Evolutionary conservation across 2,797 vertebrate species (phyloP).

Genomic region (Emydoidea blandingii): DNA sequence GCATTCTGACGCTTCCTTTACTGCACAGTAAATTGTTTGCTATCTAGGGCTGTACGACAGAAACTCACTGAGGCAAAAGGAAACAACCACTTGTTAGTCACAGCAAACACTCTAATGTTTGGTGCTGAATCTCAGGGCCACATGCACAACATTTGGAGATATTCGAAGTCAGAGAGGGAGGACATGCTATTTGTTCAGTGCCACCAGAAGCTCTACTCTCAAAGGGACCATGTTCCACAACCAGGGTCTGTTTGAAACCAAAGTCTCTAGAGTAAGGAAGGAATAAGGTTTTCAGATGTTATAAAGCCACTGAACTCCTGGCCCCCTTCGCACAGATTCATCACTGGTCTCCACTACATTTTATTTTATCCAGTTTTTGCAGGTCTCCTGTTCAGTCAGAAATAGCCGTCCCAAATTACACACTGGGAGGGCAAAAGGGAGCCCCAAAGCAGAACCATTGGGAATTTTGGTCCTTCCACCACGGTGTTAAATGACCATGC

Average conservation of each 20-base stretch:
- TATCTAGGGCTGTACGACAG: background rate
- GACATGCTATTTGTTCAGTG: background rate
- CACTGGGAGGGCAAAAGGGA: background rate
- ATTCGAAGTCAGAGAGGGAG: background rate
- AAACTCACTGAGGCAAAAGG: background rate
- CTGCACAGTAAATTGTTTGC: background rate
- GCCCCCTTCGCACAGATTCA: background rate
- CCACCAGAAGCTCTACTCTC: background rate
- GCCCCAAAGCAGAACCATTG: background rate
- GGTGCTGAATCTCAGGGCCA: background rate
- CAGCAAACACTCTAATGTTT: background rate
- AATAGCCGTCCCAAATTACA: background rate
- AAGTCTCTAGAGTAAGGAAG: background rate
- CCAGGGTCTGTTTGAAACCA: background rate
- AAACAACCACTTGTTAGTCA: background rate
- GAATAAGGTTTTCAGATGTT: background rate
- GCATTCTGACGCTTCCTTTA: background rate
- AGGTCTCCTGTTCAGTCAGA: constrained; percentile 19
- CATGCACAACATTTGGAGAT: background rate
- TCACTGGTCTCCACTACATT: background rate
- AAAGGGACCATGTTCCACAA: background rate
- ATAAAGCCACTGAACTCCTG: background rate
- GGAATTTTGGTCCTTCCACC: constrained; percentile 21
- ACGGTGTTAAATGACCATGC: constrained; percentile 87
- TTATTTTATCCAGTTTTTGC: background rate